Evolutionary conservation across 2,113 vertebrate genomes (phyloP), one percentile per base, ranked within the genome.

Genomic region (Petrocephalus microphthalmus): DNA sequence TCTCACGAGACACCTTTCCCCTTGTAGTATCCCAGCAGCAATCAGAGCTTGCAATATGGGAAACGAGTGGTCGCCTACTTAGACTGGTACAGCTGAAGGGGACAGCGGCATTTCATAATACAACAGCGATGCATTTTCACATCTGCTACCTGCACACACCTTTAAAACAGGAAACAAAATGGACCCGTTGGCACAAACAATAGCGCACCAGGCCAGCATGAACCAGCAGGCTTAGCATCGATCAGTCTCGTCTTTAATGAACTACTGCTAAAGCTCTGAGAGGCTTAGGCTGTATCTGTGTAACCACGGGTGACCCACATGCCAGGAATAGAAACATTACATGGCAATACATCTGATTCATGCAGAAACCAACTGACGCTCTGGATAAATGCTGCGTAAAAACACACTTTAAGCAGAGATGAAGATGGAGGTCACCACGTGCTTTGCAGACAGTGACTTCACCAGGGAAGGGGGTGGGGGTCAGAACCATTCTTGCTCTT

Each of bases 261-360:
- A 78, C 29, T 37, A 42, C 71, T 2, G 71, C 33, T 78, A 42
- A 42, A 42, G 33, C 71, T 78, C 71, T 19, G 71, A 78, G 71
- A 78, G 71, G 29, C 71, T 78, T 83, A 22, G 37, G 81, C 37
- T 83, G 45, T 83, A 83, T 49, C 45, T 13, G 45, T 22, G 81
- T 83, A 83, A 47, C 81, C 81, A 49, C 42, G 22, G 45, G 81
- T 83, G 81, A 83, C 81, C 81, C 45, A n/a, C 45, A 83, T 45
- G 81, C 45, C 42, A 1, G 13, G 51, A 85, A 85, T 29, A 85
- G 51, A 85, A 85, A 54, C n/a, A 85, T 85, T 22, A 85, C 84
- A 37, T 51, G 54, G 42, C 11, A 29, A 78, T 42, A 78, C 71
- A 78, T 85, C 84, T 85, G 84, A 85, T 85, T 85, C 47, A 85